These are phyloP conservation scores for Pelusios castaneus DNA, from an alignment of 2,113 vertebrate genomes.

Conservation along the genomic window DNA sequence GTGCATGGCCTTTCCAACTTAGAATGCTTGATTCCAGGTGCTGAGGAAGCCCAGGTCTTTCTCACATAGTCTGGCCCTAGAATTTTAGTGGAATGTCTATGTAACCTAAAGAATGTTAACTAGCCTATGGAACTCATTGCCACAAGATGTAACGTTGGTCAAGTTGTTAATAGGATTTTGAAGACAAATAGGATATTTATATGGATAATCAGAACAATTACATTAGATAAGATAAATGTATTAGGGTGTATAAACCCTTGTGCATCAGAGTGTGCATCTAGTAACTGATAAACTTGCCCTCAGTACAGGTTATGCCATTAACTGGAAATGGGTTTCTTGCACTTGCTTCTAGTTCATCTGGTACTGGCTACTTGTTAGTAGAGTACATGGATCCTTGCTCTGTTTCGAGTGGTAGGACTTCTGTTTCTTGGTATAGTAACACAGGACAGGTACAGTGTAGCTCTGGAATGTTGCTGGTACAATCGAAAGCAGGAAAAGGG, in stretches of 20 bases:
- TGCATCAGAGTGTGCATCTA: not conserved
- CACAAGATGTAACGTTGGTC: not conserved
- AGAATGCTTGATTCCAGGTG: not conserved
- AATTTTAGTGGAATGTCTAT: not conserved
- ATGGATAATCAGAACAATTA: not conserved
- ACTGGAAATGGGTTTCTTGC: not conserved
- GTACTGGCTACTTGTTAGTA: not conserved
- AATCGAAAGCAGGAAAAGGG: not conserved
- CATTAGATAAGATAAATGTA: not conserved
- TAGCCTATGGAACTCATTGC: not conserved
- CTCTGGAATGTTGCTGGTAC: not conserved
- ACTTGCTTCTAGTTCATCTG: not conserved
- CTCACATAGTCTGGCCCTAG: not conserved
- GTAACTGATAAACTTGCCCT: not conserved
- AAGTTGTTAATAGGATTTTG: not conserved
- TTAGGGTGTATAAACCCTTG: not conserved
- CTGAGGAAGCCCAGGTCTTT: no score
- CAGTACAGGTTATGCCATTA: not conserved
- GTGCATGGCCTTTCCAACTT: not conserved
- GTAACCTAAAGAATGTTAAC: not conserved
- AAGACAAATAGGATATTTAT: not conserved
- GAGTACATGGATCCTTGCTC: not conserved
- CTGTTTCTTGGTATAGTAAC: not conserved
- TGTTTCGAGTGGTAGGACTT: not conserved
- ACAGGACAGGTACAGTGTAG: not conserved